phyloP scores from a whole-genome alignment of 2,797 vertebrate genomes.

The Poeciliopsis infans region DNA sequence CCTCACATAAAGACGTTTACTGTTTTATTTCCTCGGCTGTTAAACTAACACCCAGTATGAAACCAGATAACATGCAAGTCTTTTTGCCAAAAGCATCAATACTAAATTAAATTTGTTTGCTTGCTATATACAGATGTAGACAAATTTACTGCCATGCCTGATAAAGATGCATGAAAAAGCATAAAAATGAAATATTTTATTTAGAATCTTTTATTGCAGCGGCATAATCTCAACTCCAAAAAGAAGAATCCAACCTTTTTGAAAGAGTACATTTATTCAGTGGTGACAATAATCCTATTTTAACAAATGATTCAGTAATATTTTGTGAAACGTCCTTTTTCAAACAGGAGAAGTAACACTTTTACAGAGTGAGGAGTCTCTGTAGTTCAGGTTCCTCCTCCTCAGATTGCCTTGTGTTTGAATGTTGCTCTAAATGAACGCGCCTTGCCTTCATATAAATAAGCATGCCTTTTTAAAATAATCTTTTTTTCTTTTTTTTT shows the following conservation, averaged over 20 bases:
- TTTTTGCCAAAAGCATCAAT: conserved; percentile 58
- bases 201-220: neutral
- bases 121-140: neutral
- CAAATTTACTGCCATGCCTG: neutral
- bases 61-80: conserved; percentile 10
- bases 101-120: neutral
- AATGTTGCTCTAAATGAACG: neutral
- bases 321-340: too few species aligned
- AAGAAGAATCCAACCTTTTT: neutral
- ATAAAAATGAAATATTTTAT: neutral
- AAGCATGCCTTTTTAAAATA: neutral
- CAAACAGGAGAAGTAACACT: too few species aligned
- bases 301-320: too few species aligned
- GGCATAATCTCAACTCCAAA: neutral
- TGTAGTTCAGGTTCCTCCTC: too few species aligned
- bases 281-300: neutral
- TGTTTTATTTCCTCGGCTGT: conserved; percentile 18
- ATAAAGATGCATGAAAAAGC: conserved; percentile 1
- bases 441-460: neutral
- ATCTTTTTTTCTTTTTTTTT: neutral
- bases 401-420: neutral
- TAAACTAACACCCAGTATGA: neutral
- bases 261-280: neutral
- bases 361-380: too few species aligned
- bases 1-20: conserved; percentile 22